Evolutionary conservation across 2,113 vertebrate species (phyloP), one percentile per base, ranked within the genome.

Genomic region (Ammodytes dubius): DNA sequence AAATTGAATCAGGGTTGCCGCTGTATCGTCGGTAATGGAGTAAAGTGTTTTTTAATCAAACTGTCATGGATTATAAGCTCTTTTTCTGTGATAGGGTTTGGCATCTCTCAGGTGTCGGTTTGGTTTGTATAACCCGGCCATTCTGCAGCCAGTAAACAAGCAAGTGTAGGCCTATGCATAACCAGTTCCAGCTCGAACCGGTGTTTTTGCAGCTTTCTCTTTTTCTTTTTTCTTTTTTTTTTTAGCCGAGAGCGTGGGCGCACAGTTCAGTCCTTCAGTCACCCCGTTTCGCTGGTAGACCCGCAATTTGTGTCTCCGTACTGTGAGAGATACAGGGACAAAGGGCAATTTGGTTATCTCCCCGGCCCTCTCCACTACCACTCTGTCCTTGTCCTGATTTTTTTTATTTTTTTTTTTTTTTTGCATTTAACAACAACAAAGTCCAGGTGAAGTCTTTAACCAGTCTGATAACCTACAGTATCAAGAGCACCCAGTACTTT

Each of bases 31-130:
- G 67, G 43, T 67, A 74, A 77, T 67, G 8, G 39, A 53, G 68
- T 27, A 27, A 27, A 65, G 39, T 65, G 63, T 60, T 78, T 91
- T 92, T 92, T 91, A 91, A 90, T 91, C 84, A 87, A 91, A 78
- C 65, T 88, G 88, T 91, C 91, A 80, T 6, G 45, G 52, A 53
- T 59, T 88, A 85, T 89, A 86, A 77, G 46, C 68, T 76, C 59
- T 71, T 68, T 49, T 47, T 50, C 17, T 70, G 35, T 77, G 86
- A 79, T 74, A 40, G 45, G 56, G 69, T 75, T 64, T 54, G 79
- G 27, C 60, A 27, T n/a, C n/a, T 76, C 82, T 77, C 70, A 1
- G 63, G 77, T 63, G 61, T 27, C 1, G 27, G 27, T 27, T 27
- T 27, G 60, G 37, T 79, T 81, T 3, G 42, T 75, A 27, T 27